A percentile compares a stretch with the other conserved stretches of the same genome.
phyloP scores from a whole-genome alignment of 2,113 vertebrate species.

The Ibidorhyncha struthersii region DNA sequence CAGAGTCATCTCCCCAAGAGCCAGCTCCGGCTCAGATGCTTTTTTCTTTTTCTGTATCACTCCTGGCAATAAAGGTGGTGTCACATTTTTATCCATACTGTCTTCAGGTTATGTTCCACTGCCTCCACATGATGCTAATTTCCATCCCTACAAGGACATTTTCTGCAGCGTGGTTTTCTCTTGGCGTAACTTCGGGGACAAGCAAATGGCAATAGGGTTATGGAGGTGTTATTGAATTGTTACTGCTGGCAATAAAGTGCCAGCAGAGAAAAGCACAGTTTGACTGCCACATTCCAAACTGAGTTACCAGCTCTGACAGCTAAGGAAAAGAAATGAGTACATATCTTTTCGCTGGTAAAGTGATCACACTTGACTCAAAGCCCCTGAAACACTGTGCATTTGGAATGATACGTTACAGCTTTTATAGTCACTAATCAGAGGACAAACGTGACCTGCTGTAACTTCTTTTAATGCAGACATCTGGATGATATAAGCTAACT shows the following conservation, averaged over 20 bases:
- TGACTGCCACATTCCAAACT: conserved; percentile 1
- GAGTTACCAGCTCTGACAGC: conserved; percentile 36
- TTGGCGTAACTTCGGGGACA: not conserved
- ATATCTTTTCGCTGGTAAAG: not conserved
- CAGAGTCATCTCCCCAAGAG: not conserved
- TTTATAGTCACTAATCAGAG: not conserved
- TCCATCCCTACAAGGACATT: not conserved
- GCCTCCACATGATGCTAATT: not conserved
- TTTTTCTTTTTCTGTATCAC: not conserved
- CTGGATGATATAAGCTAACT: not conserved
- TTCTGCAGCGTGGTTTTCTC: not conserved
- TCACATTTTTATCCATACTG: not conserved
- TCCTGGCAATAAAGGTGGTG: not conserved
- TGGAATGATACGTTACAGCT: not conserved
- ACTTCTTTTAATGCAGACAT: not conserved
- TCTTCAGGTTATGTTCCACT: not conserved
- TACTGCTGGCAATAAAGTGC: conserved; percentile 38
- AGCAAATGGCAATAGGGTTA: conserved; percentile 25
- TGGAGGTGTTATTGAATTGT: conserved; percentile 32
- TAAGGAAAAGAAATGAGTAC: not conserved
- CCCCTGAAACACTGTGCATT: not conserved
- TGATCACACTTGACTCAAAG: conserved; percentile 32
- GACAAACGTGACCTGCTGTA: not conserved
- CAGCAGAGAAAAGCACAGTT: conserved; percentile 20
- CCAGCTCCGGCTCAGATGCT: not conserved